These are phyloP conservation scores for Morelia viridis DNA, from an alignment of 2,797 vertebrate species.

Conservation along the genomic window DNA sequence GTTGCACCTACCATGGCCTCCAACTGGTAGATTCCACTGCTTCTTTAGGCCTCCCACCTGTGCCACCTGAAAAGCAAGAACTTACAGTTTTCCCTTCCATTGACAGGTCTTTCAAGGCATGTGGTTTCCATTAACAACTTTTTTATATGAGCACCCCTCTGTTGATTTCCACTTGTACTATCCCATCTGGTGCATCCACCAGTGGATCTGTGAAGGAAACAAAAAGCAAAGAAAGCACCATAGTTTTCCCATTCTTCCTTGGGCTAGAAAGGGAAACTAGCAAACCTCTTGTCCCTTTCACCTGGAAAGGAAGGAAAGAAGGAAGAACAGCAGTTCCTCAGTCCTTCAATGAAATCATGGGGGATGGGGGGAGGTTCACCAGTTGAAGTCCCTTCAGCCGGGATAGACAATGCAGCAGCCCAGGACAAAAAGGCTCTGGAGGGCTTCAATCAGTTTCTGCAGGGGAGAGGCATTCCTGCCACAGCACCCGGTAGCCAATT, in stretches of 20 bases:
- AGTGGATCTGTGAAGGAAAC: too few species aligned
- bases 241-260: neutral
- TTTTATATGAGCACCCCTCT: neutral
- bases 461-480: too few species aligned
- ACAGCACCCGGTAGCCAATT: neutral
- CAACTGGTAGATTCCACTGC: neutral
- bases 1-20: neutral
- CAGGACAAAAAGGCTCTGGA: neutral
- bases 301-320: neutral
- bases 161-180: neutral
- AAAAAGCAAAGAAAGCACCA: neutral
- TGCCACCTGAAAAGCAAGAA: neutral
- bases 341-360: neutral
- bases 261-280: neutral
- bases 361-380: neutral
- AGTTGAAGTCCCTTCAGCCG: neutral
- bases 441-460: neutral
- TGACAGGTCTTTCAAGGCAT: neutral
- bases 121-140: neutral
- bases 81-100: neutral
- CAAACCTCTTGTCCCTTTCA: neutral
- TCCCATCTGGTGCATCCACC: neutral
- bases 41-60: neutral
- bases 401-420: neutral
- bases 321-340: neutral